Conservation (phyloP, 2,888 invertebrate species). For the Rutpela maculata region DNA sequence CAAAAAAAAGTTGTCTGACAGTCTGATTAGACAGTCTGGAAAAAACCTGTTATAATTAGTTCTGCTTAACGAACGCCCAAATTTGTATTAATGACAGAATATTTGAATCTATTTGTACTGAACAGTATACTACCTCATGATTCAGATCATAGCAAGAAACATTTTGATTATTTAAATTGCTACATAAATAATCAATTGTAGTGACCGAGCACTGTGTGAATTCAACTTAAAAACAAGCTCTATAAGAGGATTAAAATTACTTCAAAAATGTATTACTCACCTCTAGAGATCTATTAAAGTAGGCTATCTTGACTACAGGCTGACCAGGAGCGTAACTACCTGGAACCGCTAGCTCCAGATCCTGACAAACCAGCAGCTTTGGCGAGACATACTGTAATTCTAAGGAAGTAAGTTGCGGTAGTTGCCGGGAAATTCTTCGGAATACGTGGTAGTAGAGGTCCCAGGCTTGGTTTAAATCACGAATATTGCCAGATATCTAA, state of each 20-base stretch:
- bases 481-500: slow-evolving; percentile 86
- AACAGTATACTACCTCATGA: too few species aligned
- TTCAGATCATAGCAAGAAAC: too few species aligned
- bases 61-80: too few species aligned
- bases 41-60: too few species aligned
- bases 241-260: not conserved
- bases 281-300: slow-evolving; percentile 93
- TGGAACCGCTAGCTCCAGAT: slow-evolving; percentile 97
- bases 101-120: too few species aligned
- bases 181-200: too few species aligned
- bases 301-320: slow-evolving; percentile 90
- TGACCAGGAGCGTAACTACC: slow-evolving; percentile 97
- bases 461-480: slow-evolving; percentile 99
- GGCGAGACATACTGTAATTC: slow-evolving; percentile 98
- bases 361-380: slow-evolving; percentile 89
- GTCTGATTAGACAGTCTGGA: too few species aligned
- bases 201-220: too few species aligned
- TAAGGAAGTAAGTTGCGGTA: slow-evolving; percentile 92
- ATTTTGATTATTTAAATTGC: too few species aligned
- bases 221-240: too few species aligned
- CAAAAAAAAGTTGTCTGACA: too few species aligned
- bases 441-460: slow-evolving; percentile 99
- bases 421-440: slow-evolving; percentile 94
- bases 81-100: too few species aligned
- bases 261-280: slow-evolving; percentile 72